A percentile compares a stretch with the other conserved stretches of the same genome.
Evolutionary conservation across 2,888 invertebrate genomes (phyloP).

Genomic region (Agriopis aurantiaria): DNA sequence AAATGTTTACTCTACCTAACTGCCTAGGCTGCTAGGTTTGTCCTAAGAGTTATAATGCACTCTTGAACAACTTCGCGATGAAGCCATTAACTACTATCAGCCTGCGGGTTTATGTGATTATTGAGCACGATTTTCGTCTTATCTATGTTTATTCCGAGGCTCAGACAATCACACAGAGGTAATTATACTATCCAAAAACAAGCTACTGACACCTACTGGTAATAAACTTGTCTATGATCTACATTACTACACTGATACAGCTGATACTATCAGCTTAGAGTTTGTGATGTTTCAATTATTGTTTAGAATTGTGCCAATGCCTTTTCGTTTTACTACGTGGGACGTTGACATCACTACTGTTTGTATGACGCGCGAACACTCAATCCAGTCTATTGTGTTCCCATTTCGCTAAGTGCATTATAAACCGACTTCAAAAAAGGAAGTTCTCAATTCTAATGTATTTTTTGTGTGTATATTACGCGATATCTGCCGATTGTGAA

Average conservation of each 20-base stretch:
- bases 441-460: not conserved
- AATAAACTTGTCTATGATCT: not conserved
- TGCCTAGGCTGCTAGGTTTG: no score
- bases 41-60: no score
- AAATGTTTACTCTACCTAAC: no score
- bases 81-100: no score
- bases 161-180: no score
- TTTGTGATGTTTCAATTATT: not conserved
- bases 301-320: constrained; percentile 10
- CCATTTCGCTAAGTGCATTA: constrained; percentile 37
- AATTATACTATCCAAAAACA: no score
- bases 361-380: constrained; percentile 39
- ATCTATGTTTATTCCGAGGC: no score
- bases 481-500: no score
- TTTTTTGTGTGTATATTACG: not conserved
- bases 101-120: no score
- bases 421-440: not conserved
- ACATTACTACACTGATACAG: not conserved
- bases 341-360: constrained; percentile 33
- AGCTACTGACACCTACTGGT: no score
- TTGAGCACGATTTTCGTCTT: no score
- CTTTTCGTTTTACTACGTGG: constrained; percentile 26
- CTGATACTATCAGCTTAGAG: not conserved
- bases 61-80: no score
- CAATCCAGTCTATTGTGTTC: constrained; percentile 53